phyloP scores from a whole-genome alignment of 53 echinoderm and acorn worm genomes.

The Astropecten irregularis region DNA sequence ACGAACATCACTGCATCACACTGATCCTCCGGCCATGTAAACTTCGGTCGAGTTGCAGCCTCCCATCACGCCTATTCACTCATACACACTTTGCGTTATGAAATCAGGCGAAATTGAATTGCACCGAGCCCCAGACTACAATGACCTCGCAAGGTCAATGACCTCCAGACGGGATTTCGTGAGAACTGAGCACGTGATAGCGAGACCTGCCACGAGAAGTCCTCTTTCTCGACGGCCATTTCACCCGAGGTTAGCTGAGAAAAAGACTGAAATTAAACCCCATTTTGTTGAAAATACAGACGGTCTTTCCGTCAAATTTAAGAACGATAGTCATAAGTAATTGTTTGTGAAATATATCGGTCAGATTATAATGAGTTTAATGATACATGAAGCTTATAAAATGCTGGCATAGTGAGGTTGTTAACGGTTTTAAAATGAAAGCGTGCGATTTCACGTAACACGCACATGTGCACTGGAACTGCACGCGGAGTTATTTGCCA shows the following conservation, averaged over 20 bases:
- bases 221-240: conserved; percentile 42
- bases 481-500: too few species aligned
- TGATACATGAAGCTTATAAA: too few species aligned
- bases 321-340: too few species aligned
- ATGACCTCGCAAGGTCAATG: conserved; percentile 34
- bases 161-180: conserved; percentile 28
- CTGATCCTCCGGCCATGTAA: conserved; percentile 8
- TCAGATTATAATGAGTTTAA: too few species aligned
- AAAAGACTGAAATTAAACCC: not conserved
- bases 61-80: not conserved
- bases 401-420: too few species aligned
- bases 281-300: too few species aligned
- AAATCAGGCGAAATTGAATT: too few species aligned
- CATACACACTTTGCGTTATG: conserved; percentile 2
- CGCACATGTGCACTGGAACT: not conserved
- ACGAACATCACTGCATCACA: not conserved
- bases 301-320: too few species aligned
- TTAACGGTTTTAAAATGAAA: not conserved
- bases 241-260: conserved; percentile 25
- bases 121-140: conserved; percentile 56
- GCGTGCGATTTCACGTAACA: not conserved
- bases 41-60: conserved; percentile 14
- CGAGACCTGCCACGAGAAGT: too few species aligned
- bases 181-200: conserved; percentile 12
- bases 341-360: too few species aligned